Evolutionary conservation across 2,888 invertebrate species (phyloP).

Genomic region (Dendrolimus houi): DNA sequence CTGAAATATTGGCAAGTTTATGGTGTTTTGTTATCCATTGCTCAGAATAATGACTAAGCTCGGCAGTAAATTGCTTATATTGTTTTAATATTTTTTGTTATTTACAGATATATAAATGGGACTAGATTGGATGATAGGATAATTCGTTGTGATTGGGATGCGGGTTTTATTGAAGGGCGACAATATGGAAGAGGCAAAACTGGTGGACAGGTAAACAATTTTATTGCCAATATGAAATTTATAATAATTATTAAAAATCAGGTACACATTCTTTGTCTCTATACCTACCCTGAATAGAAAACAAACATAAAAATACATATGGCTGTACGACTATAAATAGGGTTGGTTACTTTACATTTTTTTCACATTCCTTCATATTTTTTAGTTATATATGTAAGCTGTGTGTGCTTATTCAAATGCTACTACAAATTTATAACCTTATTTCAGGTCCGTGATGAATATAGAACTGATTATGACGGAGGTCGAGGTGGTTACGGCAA

Average conservation of each 20-base stretch:
- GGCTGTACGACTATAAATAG: too few relatives aligned
- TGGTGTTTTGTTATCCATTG: too few relatives aligned
- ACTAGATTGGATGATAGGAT: constrained; percentile 97
- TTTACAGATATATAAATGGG: constrained; percentile 91
- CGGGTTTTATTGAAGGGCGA: constrained; percentile 98
- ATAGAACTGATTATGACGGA: constrained; percentile 96
- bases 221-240: neutral
- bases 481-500: constrained; percentile 99
- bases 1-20: too few relatives aligned
- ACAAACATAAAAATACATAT: too few relatives aligned
- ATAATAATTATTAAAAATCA: too few relatives aligned
- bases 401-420: too few relatives aligned
- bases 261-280: too few relatives aligned
- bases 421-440: neutral
- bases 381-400: too few relatives aligned
- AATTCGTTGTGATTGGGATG: constrained; percentile 99
- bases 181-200: constrained; percentile 99
- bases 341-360: too few relatives aligned
- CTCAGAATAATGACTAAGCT: too few relatives aligned
- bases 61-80: neutral
- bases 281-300: too few relatives aligned
- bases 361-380: too few relatives aligned
- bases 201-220: constrained; percentile 90
- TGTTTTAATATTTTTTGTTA: neutral
- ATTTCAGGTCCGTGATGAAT: constrained; percentile 95